A percentile compares a stretch with the other conserved stretches of the same genome.
Evolutionary conservation across 2,888 invertebrate species (phyloP).

Genomic region (Mimachlamys varia): DNA sequence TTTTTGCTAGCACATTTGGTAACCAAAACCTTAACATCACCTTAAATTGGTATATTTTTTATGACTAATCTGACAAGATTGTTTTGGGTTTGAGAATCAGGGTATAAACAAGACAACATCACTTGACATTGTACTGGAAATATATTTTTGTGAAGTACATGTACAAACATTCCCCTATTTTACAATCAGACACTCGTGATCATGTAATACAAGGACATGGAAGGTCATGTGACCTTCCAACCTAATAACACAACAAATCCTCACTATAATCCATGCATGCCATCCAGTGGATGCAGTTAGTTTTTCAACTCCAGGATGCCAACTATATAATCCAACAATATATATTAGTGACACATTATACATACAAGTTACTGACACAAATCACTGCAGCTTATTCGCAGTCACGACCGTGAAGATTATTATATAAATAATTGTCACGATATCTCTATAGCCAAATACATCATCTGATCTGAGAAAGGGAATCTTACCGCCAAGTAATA

Average conservation of each 20-base stretch:
- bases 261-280: background rate
- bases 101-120: background rate
- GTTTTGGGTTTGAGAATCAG: background rate
- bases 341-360: background rate
- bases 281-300: background rate
- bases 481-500: slow-evolving; percentile 23
- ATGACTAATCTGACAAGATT: background rate
- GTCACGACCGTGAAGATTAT: slow-evolving; percentile 8
- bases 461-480: background rate
- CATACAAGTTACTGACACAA: background rate
- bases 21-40: background rate
- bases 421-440: background rate
- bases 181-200: background rate
- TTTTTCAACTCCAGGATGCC: background rate
- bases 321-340: background rate
- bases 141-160: background rate
- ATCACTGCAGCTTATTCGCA: background rate
- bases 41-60: background rate
- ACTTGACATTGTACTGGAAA: background rate
- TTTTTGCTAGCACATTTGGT: no score
- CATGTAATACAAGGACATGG: background rate
- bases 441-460: background rate
- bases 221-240: slow-evolving; percentile 18
- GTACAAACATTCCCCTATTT: background rate
- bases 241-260: background rate